Base-by-base conservation (phyloP, 2,888 invertebrate genomes). In the Chironomus tentans region DNA sequence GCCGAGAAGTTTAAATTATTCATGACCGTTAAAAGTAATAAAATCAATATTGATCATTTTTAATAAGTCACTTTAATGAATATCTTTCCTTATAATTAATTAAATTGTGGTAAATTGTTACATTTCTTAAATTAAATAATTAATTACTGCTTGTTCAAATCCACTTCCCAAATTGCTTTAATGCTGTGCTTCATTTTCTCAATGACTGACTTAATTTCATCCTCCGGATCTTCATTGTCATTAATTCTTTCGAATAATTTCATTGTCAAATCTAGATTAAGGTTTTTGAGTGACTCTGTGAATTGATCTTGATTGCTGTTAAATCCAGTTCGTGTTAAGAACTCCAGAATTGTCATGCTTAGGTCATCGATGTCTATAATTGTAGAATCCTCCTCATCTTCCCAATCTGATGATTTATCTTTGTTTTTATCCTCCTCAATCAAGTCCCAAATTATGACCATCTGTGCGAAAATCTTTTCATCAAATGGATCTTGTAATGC, bases 401-500 rank as follows among this genome's bases (percentile, higher is more conserved):
- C 78, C 24, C 77, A 22, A 70, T 78, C 80, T 46, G 81, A 80
- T 12, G 22, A 38, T 3, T 70, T 68, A 2, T 65, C 28, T 65
- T 21, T 61, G 13, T 47, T 71, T 76, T 78, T 56, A 80, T 76
- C 76, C 4, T 78, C 80, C 5, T 80, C 78, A 7, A 81, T 78
- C 65, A 80, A 78, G 10, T 77, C 77, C 82, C 84, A 83, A 10
- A 83, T 79, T 2, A 77, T 79, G 1, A 83, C 79, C 46, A 83
- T 79, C 77, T 82, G 79, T 15, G 77, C 77, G 61, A 83, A 81
- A 12, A 81, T 80, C 10, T 80, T 79, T n/a, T 79, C 80, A 73
- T 83, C 80, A 76, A 83, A 82, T 0, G 81, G 82, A 80, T 82
- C 81, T n/a, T 80, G 80, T 1, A 84, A 78, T 2, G 82, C 81